These are phyloP conservation scores for Alloscopus bannaensis DNA, from an alignment of 2,888 invertebrate genomes.

Conservation along the genomic window DNA sequence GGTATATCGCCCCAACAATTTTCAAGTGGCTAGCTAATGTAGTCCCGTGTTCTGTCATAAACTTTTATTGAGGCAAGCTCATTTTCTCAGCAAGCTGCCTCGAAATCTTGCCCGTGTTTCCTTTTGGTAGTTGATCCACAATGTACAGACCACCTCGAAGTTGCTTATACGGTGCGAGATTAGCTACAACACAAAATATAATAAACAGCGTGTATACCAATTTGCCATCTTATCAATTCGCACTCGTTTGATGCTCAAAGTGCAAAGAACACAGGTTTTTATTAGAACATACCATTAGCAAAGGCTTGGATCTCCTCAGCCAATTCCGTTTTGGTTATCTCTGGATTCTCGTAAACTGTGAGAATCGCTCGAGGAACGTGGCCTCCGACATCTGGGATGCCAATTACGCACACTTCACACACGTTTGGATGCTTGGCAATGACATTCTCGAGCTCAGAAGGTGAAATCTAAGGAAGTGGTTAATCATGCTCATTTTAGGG, in stretches of 20 bases:
- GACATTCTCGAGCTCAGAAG: conserved; percentile 67
- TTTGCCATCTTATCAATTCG: too few relatives aligned
- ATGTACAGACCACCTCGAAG: conserved; percentile 62
- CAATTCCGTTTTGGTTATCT: not conserved
- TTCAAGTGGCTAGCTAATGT: too few relatives aligned
- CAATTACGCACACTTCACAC: conserved; percentile 65
- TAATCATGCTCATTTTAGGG: not conserved
- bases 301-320: conserved; percentile 60
- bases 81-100: conserved; percentile 49
- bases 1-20: too few relatives aligned
- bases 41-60: too few relatives aligned
- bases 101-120: conserved; percentile 64
- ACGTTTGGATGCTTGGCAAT: conserved; percentile 66
- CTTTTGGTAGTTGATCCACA: conserved; percentile 56
- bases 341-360: not conserved
- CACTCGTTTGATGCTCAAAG: too few relatives aligned
- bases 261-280: too few relatives aligned
- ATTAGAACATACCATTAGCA: conserved; percentile 66
- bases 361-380: conserved; percentile 66
- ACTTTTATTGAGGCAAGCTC: too few relatives aligned
- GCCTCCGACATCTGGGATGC: conserved; percentile 62
- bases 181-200: conserved; percentile 18
- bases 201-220: too few relatives aligned
- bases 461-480: conserved; percentile 59
- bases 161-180: conserved; percentile 60